These are phyloP conservation scores for Mus spretus DNA, from an alignment of 2,797 vertebrate genomes.

Conservation along the genomic window DNA sequence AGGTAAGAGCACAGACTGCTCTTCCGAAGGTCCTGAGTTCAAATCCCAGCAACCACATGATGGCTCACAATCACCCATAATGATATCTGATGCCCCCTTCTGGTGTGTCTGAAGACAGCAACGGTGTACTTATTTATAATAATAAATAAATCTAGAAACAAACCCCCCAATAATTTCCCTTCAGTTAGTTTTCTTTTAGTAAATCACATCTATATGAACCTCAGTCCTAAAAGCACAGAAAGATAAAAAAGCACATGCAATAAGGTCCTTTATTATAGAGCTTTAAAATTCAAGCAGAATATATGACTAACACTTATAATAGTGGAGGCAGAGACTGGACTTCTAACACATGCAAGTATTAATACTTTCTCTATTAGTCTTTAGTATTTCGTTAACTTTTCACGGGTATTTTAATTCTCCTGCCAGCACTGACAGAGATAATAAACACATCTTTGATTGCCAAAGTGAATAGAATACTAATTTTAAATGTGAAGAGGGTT, in stretches of 20 bases:
- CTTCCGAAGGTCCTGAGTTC: no score
- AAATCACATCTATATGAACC: not conserved
- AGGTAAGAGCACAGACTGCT: no score
- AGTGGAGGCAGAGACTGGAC: not conserved
- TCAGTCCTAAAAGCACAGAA: not conserved
- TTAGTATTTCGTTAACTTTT: not conserved
- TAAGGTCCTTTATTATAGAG: not conserved
- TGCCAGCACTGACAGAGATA: slow-evolving; percentile 35
- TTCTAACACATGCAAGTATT: not conserved
- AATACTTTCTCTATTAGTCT: not conserved
- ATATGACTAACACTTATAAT: not conserved
- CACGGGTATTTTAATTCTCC: slow-evolving; percentile 20
- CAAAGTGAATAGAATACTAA: slow-evolving; percentile 42
- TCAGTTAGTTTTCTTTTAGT: not conserved
- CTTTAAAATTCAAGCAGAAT: slow-evolving; percentile 32
- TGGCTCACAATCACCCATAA: no score
- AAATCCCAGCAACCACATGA: no score
- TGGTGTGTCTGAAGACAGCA: no score
- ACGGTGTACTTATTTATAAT: no score
- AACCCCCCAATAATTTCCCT: not conserved
- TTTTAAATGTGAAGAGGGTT: slow-evolving; percentile 32
- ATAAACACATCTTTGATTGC: slow-evolving; percentile 9
- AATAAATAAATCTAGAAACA: no score
- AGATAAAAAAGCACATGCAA: not conserved
- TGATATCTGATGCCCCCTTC: no score